Conservation (phyloP, 2,797 vertebrate species). For the Muscicapa comitata region DNA sequence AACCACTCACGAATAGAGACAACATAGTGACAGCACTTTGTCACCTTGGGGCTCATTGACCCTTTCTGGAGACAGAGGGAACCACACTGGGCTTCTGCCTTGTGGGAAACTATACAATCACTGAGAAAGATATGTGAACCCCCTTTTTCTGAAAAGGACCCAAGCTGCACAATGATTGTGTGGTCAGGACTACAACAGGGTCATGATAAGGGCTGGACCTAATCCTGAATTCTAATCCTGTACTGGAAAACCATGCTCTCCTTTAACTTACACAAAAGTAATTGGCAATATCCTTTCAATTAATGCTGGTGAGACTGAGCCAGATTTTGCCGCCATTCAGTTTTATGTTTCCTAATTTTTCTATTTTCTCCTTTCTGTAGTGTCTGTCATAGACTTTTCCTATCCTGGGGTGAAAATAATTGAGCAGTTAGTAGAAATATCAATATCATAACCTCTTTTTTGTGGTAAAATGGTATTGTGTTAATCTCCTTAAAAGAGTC, state of each 20-base stretch:
- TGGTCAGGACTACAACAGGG: not conserved
- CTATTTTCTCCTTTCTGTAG: not conserved
- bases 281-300: not conserved
- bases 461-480: not conserved
- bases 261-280: not conserved
- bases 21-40: rapidly evolving
- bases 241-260: not conserved
- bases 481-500: not conserved
- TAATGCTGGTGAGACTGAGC: not conserved
- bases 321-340: not conserved
- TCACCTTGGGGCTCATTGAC: not conserved
- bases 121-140: not conserved
- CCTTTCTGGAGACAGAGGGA: not conserved
- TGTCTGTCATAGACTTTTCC: not conserved
- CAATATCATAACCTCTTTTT: not conserved
- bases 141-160: not conserved
- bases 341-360: not conserved
- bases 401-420: not conserved
- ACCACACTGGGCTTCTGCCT: not conserved
- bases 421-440: not conserved
- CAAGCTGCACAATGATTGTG: not conserved
- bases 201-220: not conserved
- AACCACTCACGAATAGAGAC: not conserved
- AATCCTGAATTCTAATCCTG: not conserved
- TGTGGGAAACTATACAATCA: not conserved